These are phyloP conservation scores for Cephus rjabovi DNA, from an alignment of 2,888 invertebrate genomes.

Conservation along the genomic window DNA sequence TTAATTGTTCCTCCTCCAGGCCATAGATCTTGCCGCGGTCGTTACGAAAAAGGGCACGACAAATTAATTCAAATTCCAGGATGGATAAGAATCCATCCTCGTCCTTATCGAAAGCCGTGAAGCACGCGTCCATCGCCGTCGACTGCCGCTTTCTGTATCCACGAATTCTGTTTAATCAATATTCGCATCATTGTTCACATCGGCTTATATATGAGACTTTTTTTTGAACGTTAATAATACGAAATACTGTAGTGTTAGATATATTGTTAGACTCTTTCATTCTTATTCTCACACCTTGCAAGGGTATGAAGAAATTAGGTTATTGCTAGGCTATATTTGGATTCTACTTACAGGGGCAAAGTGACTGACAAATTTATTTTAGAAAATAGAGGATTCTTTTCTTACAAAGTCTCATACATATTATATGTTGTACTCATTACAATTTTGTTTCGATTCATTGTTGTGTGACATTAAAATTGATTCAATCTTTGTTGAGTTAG, in stretches of 20 bases:
- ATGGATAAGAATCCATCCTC: constrained; percentile 85
- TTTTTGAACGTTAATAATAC: not conserved
- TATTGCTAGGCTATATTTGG: not conserved
- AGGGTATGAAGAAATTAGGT: not conserved
- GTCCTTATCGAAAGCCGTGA: constrained; percentile 90
- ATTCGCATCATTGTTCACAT: constrained; percentile 12
- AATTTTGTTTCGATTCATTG: not conserved
- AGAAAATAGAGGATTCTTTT: not conserved
- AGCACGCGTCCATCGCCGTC: constrained; percentile 89
- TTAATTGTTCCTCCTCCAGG: constrained; percentile 76
- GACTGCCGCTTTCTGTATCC: constrained; percentile 69
- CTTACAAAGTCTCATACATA: not conserved
- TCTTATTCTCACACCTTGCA: not conserved
- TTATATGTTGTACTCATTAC: not conserved
- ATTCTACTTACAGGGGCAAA: not conserved
- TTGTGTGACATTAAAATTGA: constrained; percentile 15
- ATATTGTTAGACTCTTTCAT: not conserved
- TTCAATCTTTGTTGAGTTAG: constrained; percentile 79
- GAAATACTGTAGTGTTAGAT: not conserved
- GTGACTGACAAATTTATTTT: not conserved
- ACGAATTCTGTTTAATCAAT: constrained; percentile 60
- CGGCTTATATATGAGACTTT: not conserved
- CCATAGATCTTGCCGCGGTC: constrained; percentile 87
- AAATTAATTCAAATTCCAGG: constrained; percentile 83
- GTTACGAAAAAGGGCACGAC: constrained; percentile 87